Percentiles rank a stretch among this genome's conserved stretches.
These are phyloP conservation scores for Potorous gilbertii DNA, from an alignment of 2,797 vertebrate species.

Conservation along the genomic window DNA sequence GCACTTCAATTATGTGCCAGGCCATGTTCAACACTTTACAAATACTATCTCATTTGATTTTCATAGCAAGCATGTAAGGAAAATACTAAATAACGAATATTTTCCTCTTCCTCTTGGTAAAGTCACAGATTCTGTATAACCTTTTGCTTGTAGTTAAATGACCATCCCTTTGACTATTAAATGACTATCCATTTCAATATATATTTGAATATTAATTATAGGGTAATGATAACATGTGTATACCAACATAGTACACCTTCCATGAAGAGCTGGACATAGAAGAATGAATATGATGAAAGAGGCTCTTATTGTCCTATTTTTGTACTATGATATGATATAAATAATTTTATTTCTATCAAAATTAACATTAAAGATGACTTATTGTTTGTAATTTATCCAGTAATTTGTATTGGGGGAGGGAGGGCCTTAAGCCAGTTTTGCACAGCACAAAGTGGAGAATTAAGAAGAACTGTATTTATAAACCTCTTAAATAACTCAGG, in stretches of 20 bases:
- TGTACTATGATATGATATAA: neutral
- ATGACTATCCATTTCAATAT: neutral
- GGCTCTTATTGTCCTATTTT: neutral
- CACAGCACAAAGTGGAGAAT: neutral
- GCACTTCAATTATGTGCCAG: neutral
- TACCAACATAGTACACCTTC: neutral
- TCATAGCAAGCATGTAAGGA: neutral
- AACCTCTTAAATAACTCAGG: neutral
- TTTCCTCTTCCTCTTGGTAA: neutral
- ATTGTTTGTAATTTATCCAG: neutral
- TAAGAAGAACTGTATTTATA: neutral
- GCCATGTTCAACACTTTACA: neutral
- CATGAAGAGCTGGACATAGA: neutral
- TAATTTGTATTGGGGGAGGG: neutral
- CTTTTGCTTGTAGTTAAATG: neutral
- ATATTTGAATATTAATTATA: neutral
- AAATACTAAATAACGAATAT: neutral
- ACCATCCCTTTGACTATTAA: neutral
- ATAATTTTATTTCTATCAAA: conserved; percentile 7
- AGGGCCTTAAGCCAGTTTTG: neutral
- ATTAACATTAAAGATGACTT: neutral
- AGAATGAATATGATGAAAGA: neutral
- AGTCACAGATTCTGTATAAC: neutral
- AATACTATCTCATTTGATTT: neutral
- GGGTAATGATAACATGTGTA: neutral